A percentile compares a stretch with the other conserved stretches of the same genome.
Evolutionary conservation across 2,797 vertebrate species (phyloP).

Genomic region (Eptatretus atami): DNA sequence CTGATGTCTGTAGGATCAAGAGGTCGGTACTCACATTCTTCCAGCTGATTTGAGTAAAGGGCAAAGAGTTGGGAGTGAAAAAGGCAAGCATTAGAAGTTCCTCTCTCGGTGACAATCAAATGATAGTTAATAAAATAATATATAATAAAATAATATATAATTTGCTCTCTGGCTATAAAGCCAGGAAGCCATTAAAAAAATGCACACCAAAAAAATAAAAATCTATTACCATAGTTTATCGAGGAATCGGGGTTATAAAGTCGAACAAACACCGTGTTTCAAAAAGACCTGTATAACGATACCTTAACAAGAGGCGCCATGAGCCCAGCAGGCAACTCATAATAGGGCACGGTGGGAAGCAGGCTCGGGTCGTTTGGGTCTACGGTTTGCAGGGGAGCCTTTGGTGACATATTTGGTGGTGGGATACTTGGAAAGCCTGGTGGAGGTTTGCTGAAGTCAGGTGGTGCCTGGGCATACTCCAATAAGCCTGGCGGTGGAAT

Average conservation of each 20-base stretch:
- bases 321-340: slow-evolving; percentile 76
- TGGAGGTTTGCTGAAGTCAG: slow-evolving; percentile 1
- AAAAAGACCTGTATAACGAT: not conserved
- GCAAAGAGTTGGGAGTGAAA: not conserved
- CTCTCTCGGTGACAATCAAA: no score
- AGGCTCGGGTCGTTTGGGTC: slow-evolving; percentile 67
- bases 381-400: slow-evolving; percentile 20
- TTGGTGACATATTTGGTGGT: not conserved
- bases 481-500: no score
- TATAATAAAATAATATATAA: no score
- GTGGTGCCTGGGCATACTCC: not conserved
- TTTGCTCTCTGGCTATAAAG: no score
- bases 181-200: no score
- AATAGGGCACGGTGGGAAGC: slow-evolving; percentile 88
- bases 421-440: slow-evolving; percentile 1
- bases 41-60: slow-evolving; percentile 23
- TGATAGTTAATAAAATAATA: no score
- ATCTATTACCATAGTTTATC: no score
- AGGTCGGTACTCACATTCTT: slow-evolving; percentile 81
- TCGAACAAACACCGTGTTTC: no score
- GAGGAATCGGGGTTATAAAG: no score
- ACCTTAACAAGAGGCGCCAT: slow-evolving; percentile 94
- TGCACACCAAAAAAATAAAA: no score
- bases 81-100: not conserved
- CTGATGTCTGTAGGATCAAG: slow-evolving; percentile 90